Evolutionary conservation across 2,113 vertebrate species (phyloP), one percentile per base, ranked within the genome.

Genomic region (Sceloporus undulatus): DNA sequence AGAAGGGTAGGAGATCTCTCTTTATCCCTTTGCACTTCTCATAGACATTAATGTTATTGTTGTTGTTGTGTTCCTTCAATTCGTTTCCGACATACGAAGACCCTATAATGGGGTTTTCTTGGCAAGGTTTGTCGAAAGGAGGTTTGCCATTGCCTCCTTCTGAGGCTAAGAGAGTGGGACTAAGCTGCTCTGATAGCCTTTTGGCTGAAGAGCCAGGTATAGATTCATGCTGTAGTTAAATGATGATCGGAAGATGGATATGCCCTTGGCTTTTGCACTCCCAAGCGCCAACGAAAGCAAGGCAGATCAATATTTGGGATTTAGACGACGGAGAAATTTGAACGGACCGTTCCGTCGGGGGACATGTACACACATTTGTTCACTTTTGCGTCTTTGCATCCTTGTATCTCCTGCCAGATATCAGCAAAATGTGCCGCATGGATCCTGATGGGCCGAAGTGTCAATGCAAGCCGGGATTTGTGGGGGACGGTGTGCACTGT

Each of bases 401-500:
- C 5, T 5, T 34, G 56, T 10, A 11, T 76, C 62, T 48, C 27
- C 25, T 29, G 9, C 38, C 75, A 92, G 91, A 92, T 52, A 38
- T 87, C 86, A 90, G 42, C 34, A 88, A 89, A 88, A 88, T 13
- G 0, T 90, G 89, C 62, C 14, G 3, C 0, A 89, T 87, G 48
- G 54, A 68, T 9, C 40, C 38, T 5, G 59, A 34, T 29, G 80
- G 38, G 27, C 65, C 59, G 79, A 48, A 52, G 11, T 92, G 91
- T 38, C 62, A 21, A 0, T 92, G 91, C 71, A 87, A 71, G 1
- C 66, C 25, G 0, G 91, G 91, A 34, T 92, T 92, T 54, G 80
- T 84, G 48, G 87, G 87, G 9, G 84, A 90, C 14, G 91, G 91
- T 25, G n/a, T 84, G 14, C 89, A 87, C 84, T 92, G 91, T 84